Evolutionary conservation across 2,797 vertebrate genomes (phyloP).

Genomic region (Onychomys torridus): DNA sequence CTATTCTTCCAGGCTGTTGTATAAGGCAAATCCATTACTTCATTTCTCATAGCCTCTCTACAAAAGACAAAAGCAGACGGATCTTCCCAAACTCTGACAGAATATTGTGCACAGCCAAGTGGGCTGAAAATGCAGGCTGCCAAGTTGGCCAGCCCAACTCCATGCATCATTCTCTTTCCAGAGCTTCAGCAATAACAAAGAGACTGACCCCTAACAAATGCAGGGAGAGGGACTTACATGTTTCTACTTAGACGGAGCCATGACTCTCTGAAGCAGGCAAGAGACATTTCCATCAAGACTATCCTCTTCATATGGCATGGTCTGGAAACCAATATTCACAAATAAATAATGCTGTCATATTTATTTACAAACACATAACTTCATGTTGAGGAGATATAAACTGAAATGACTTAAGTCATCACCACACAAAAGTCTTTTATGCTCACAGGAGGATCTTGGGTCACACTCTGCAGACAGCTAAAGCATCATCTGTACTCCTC

Average conservation of each 20-base stretch:
- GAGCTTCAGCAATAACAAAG: slow-evolving; percentile 65
- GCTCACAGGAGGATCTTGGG: background rate
- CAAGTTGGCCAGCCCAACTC: slow-evolving; percentile 74
- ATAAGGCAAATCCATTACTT: slow-evolving; percentile 77
- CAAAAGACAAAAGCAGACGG: slow-evolving; percentile 79
- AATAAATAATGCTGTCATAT: background rate
- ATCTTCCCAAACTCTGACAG: slow-evolving; percentile 80
- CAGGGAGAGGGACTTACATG: slow-evolving; percentile 25
- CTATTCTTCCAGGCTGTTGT: slow-evolving; percentile 82
- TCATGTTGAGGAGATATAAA: background rate
- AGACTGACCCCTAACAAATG: slow-evolving; percentile 60
- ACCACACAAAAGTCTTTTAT: background rate
- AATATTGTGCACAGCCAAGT: slow-evolving; percentile 73
- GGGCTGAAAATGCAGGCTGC: slow-evolving; percentile 71
- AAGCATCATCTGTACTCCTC: background rate
- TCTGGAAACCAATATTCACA: background rate
- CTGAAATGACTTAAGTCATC: background rate
- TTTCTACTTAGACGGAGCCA: slow-evolving; percentile 6
- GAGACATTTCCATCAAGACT: background rate
- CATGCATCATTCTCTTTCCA: slow-evolving; percentile 6
- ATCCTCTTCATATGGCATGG: background rate
- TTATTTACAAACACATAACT: background rate
- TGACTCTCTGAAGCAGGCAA: background rate
- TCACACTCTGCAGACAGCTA: background rate
- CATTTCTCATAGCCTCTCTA: slow-evolving; percentile 74